Base-by-base conservation (phyloP, 2,113 vertebrate genomes). In the Formicarius rufipectus region DNA sequence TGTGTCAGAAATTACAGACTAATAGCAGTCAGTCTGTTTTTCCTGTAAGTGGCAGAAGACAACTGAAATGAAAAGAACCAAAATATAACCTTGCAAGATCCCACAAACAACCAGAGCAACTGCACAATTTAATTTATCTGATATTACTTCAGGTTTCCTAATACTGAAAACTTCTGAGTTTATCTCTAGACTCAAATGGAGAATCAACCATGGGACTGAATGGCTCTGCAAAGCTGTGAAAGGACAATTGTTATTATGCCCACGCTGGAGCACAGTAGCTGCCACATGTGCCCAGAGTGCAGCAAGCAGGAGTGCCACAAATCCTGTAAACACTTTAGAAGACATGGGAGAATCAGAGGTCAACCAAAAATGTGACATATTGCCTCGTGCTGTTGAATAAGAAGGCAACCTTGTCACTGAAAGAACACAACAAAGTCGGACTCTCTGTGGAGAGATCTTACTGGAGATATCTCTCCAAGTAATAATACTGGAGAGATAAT, bases 281-380 rank as follows among this genome's bases (percentile, higher is more conserved):
- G 80, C 80, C 17, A 90, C 82, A 45, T 7, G 2, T 42, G 59
- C 79, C 79, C 28, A 56, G 28, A 2, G 2, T 37, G 49, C 53
- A 56, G 77, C 0, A 0, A 95, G 50, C 49, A 2, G 0, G 49
- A 83, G 69, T 6, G 24, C 69, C 82, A 84, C 50, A 44, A 90
- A 69, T 66, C 60, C 90, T 90, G 42, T 89, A 91, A 91, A 93
- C 90, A 77, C 78, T 77, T 83, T 78, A 88, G 72, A 83, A 95
- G 52, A 55, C 33, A 84, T 1, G 0, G 42, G 16, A 93, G 58
- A 84, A 73, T 44, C 73, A 71, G 71, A 91, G 44, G 55, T 77
- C 50, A 53, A 24, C 7, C 16, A 72, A 84, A 93, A 84, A 85
- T 9, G 52, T 83, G 47, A 74, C 52, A 73, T 45, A 71, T 3